These are phyloP conservation scores for Corythornis vintsioides DNA, from an alignment of 2,113 vertebrate species.

Conservation along the genomic window DNA sequence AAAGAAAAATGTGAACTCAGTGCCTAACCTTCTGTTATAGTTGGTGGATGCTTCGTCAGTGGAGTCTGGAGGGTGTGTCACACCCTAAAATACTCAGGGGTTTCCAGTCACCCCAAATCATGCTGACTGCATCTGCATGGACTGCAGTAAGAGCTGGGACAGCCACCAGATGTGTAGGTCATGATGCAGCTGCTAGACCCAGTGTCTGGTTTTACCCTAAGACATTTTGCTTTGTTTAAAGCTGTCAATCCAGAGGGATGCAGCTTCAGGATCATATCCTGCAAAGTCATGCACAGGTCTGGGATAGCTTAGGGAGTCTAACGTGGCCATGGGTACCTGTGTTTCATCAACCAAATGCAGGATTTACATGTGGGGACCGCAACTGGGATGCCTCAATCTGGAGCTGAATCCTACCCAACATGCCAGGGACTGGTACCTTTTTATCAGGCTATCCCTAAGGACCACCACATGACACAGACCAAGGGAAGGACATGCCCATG, in stretches of 20 bases:
- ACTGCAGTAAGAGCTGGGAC: neutral
- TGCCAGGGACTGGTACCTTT: neutral
- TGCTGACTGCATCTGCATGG: neutral
- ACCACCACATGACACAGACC: neutral
- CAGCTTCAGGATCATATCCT: neutral
- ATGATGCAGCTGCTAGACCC: neutral
- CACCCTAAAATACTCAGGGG: neutral
- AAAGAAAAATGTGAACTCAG: neutral
- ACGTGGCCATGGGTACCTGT: neutral
- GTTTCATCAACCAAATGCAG: neutral
- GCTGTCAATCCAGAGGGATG: neutral
- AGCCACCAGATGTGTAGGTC: neutral
- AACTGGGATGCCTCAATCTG: neutral
- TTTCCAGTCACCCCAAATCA: rapidly evolving
- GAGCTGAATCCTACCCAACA: neutral
- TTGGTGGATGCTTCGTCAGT: neutral
- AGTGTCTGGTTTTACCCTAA: neutral
- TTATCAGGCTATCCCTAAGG: neutral
- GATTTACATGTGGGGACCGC: neutral
- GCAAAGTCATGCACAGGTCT: neutral
- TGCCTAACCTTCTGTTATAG: neutral
- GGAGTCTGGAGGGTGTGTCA: neutral
- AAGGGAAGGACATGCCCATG: neutral
- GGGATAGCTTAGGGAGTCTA: neutral
- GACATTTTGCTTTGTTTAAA: neutral